These are phyloP conservation scores for Myrmophylax atrothorax DNA, from an alignment of 2,113 vertebrate genomes.

Conservation along the genomic window DNA sequence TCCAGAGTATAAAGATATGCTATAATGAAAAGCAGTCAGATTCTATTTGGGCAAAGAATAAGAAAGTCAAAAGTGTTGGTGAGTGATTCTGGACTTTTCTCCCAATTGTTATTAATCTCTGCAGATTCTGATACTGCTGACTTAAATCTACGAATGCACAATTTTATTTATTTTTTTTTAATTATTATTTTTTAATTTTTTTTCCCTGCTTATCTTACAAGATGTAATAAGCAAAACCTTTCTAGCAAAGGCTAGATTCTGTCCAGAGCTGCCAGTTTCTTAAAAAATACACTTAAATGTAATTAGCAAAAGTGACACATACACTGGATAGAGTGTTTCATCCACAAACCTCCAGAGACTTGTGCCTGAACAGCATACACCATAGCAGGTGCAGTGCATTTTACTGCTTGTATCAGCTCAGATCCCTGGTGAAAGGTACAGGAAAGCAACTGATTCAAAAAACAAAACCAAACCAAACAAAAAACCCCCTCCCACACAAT, in stretches of 20 bases:
- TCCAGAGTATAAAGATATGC: constrained; percentile 17
- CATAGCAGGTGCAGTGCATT: constrained; percentile 19
- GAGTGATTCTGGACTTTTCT: background rate
- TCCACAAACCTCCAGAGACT: constrained; percentile 20
- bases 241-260: background rate
- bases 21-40: constrained; percentile 7
- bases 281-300: constrained; percentile 37
- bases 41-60: background rate
- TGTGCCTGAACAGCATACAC: constrained; percentile 23
- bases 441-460: constrained; percentile 31
- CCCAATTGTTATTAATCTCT: background rate
- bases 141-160: background rate
- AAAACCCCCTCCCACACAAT: background rate
- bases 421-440: constrained; percentile 38
- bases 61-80: background rate
- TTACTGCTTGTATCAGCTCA: constrained; percentile 17
- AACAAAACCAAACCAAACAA: background rate
- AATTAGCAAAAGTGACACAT: constrained; percentile 45
- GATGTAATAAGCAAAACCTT: background rate
- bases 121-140: background rate
- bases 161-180: background rate
- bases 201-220: background rate
- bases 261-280: constrained; percentile 9
- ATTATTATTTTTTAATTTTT: background rate
- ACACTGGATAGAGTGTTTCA: constrained; percentile 3